phyloP scores from a whole-genome alignment of 2,797 vertebrate species.

The Danio jaintianensis region DNA sequence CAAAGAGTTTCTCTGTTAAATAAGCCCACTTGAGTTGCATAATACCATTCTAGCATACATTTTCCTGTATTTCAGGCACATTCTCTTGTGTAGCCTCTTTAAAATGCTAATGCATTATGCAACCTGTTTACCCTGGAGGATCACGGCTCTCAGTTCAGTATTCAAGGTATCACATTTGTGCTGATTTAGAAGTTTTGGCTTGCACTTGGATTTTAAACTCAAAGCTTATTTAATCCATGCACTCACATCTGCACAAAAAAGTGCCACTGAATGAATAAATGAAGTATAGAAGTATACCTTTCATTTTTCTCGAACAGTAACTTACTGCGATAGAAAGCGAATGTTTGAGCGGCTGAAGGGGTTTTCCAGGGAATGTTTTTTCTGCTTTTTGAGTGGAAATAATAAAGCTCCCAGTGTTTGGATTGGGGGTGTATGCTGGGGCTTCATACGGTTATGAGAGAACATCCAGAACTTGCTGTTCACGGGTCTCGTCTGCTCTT shows the following conservation, averaged over 20 bases:
- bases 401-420: constrained; percentile 50
- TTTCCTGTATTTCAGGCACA: neutral
- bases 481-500: constrained; percentile 38
- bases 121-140: constrained; percentile 64
- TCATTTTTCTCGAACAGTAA: neutral
- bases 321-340: constrained; percentile 27
- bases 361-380: constrained; percentile 54
- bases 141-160: constrained; percentile 16
- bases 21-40: neutral
- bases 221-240: constrained; percentile 49
- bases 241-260: constrained; percentile 5
- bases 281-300: neutral
- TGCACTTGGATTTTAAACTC: constrained; percentile 56
- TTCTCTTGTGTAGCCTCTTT: constrained; percentile 1
- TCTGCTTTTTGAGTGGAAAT: constrained; percentile 47
- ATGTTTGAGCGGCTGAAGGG: constrained; percentile 42
- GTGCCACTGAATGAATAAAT: neutral
- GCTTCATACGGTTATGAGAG: constrained; percentile 28
- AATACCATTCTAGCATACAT: neutral
- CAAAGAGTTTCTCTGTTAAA: neutral
- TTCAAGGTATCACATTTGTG: constrained; percentile 38
- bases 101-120: constrained; percentile 57
- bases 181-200: constrained; percentile 58
- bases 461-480: constrained; percentile 28
- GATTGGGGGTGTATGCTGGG: constrained; percentile 21